phyloP scores from a whole-genome alignment of 2,113 vertebrate genomes.

The Pygoscelis adeliae region DNA sequence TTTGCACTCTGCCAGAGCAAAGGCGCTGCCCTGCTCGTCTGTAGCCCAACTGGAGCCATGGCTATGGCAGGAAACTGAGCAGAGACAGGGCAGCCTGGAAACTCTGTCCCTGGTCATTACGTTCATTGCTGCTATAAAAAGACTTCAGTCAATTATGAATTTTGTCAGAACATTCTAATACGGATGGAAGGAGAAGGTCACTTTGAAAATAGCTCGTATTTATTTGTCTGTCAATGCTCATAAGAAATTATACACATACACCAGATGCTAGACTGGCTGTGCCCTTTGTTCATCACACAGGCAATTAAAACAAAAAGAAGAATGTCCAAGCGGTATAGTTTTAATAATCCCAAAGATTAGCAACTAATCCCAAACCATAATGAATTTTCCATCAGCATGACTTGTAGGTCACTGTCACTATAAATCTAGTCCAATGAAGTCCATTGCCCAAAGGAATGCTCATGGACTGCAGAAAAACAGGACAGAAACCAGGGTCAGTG shows the following conservation, averaged over 20 bases:
- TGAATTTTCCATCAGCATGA: slow-evolving; percentile 58
- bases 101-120: slow-evolving; percentile 40
- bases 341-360: slow-evolving; percentile 56
- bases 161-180: slow-evolving; percentile 64
- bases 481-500: not conserved
- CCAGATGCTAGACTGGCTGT: slow-evolving; percentile 29
- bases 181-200: slow-evolving; percentile 47
- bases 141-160: slow-evolving; percentile 49
- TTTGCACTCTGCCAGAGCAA: not conserved
- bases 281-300: slow-evolving; percentile 24
- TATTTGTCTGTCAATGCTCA: slow-evolving; percentile 38
- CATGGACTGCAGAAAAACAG: not conserved
- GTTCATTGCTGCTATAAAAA: slow-evolving; percentile 59
- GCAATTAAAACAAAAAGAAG: slow-evolving; percentile 59
- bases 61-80: not conserved
- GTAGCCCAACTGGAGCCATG: slow-evolving; percentile 47
- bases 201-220: slow-evolving; percentile 40
- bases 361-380: slow-evolving; percentile 57
- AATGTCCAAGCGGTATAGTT: slow-evolving; percentile 27
- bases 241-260: not conserved
- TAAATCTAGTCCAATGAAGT: slow-evolving; percentile 6
- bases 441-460: not conserved
- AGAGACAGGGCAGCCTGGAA: slow-evolving; percentile 30
- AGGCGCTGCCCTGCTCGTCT: not conserved
- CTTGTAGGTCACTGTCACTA: slow-evolving; percentile 1